phyloP scores from a whole-genome alignment of 2,113 vertebrate genomes.

The Alaudala cheleensis region DNA sequence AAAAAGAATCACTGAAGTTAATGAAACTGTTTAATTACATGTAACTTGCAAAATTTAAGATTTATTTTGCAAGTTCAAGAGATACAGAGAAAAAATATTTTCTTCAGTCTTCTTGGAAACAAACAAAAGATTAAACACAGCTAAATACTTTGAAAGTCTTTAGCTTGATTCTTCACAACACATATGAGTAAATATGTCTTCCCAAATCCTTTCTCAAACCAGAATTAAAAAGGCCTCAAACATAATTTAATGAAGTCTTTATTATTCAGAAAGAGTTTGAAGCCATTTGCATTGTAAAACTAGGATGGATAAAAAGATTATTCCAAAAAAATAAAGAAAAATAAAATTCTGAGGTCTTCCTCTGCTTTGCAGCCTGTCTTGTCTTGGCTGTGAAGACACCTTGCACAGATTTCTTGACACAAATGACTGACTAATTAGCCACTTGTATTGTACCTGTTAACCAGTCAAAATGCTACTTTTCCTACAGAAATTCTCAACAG shows the following conservation, averaged over 20 bases:
- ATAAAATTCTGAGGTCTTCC: background rate
- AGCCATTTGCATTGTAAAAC: background rate
- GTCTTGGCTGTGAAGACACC: background rate
- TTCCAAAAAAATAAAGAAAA: background rate
- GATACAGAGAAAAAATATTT: background rate
- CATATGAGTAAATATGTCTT: background rate
- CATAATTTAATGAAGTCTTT: rapidly evolving
- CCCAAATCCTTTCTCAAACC: background rate
- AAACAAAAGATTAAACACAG: background rate
- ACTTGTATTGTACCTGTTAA: background rate
- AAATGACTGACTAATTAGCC: background rate
- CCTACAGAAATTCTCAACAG: background rate
- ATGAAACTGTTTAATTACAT: background rate
- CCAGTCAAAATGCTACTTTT: background rate
- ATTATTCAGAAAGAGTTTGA: background rate
- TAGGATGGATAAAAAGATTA: background rate
- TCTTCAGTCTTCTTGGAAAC: background rate
- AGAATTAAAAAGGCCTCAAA: background rate
- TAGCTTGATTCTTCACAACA: background rate
- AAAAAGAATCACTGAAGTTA: background rate
- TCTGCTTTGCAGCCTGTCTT: background rate
- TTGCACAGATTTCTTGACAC: background rate
- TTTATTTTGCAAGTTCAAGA: background rate
- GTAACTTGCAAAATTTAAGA: background rate
- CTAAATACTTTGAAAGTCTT: background rate